Conservation (phyloP, 2,888 invertebrate genomes). For the Encarsia formosa region DNA sequence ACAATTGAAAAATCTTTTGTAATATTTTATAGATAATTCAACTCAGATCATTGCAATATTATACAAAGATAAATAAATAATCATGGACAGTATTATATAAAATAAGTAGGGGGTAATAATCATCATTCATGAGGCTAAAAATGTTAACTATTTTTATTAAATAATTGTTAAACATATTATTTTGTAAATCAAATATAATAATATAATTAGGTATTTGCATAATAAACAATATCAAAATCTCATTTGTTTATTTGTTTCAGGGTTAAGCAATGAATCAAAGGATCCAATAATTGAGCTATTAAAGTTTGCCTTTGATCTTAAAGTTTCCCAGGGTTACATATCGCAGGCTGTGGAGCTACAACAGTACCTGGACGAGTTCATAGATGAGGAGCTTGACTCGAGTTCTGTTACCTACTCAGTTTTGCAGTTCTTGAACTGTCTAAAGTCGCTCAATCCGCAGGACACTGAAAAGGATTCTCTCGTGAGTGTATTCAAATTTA, state of each 20-base stretch:
- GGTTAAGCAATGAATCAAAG: constrained; percentile 20
- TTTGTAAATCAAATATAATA: too few species aligned
- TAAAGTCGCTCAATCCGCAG: constrained; percentile 34
- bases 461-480: constrained; percentile 30
- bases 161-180: too few species aligned
- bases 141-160: too few species aligned
- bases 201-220: too few species aligned
- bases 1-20: too few species aligned
- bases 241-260: constrained; percentile 13
- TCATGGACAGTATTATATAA: too few species aligned
- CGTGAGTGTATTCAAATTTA: constrained; percentile 32
- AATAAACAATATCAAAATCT: too few species aligned
- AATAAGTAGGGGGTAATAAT: too few species aligned
- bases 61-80: too few species aligned
- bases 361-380: constrained; percentile 33
- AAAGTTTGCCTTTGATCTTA: constrained; percentile 41
- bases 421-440: constrained; percentile 37
- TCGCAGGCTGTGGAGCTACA: constrained; percentile 39
- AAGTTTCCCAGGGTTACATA: constrained; percentile 30
- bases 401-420: constrained; percentile 31
- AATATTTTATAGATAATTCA: too few species aligned
- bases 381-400: constrained; percentile 21
- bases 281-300: constrained; percentile 44
- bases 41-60: too few species aligned
- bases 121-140: too few species aligned